phyloP scores from a whole-genome alignment of 2,113 vertebrate species.

The Fulica atra region DNA sequence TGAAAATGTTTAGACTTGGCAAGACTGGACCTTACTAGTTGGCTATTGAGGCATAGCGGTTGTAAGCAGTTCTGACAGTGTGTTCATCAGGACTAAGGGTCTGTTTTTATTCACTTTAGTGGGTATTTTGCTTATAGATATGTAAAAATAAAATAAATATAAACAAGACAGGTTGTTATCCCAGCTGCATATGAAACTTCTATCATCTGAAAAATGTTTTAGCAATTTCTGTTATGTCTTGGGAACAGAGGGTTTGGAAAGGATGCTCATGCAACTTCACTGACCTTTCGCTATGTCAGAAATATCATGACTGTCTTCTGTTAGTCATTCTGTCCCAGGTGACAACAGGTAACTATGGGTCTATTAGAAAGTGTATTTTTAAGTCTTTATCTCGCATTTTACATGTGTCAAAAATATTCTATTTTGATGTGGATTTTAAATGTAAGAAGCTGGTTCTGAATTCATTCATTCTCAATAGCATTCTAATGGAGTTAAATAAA shows the following conservation, averaged over 20 bases:
- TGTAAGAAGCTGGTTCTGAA: not conserved
- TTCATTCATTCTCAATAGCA: not conserved
- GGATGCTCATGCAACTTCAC: not conserved
- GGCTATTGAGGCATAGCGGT: not conserved
- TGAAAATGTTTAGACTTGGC: not conserved
- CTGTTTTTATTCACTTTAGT: not conserved
- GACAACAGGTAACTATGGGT: not conserved
- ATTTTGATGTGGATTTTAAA: not conserved
- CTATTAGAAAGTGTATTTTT: not conserved
- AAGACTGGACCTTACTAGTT: not conserved
- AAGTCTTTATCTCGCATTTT: not conserved
- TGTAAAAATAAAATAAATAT: not conserved
- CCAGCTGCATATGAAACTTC: not conserved
- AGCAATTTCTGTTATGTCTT: not conserved
- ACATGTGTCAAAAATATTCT: not conserved
- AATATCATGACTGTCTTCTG: not conserved
- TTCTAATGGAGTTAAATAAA: slow-evolving; percentile 23
- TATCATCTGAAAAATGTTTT: not conserved
- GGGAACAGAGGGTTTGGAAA: not conserved
- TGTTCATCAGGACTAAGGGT: not conserved
- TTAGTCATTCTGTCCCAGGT: not conserved
- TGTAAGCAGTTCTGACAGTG: not conserved
- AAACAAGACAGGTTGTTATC: not conserved
- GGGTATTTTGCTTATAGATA: not conserved
- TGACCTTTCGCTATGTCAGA: not conserved